Base-by-base conservation (phyloP, 2,113 vertebrate genomes). In the Microtus pennsylvanicus region DNA sequence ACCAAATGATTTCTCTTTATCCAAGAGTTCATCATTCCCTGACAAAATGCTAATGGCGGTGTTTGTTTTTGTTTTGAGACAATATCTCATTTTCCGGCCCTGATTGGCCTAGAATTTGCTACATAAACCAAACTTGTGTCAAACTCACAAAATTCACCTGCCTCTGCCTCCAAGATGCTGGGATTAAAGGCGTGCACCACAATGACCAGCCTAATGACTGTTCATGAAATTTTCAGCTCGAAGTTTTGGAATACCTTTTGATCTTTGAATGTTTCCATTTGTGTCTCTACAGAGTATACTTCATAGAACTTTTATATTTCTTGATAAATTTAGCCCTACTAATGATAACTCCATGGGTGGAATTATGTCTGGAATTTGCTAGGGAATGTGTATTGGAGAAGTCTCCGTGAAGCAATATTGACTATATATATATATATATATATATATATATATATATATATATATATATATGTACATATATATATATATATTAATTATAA, bases 1-100 rank as follows among this genome's bases (percentile, higher is more conserved):
- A 80, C 50, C 38, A 92, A 47, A 96, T 78, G 33, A 93, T 93
- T 91, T 83, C 52, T 74, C 52, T 89, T 96, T 94, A 69, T 93
- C 38, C 11, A 85, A 30, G 9, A 90, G 70, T 89, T 93, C 91
- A 19, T 89, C 67, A 93, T 88, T 95, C 45, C 7, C 89, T 78
- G 24, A 94, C 55, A 88, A 89, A 93, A 95, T 92, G 45, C 85
- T 92, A 24, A 63, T 89, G 47, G 58, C 28, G 42, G 21, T 88
- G 74, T 82, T 96, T 92, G 83, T 94, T 76, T 76, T 76, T 42
- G 8, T 77, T 30, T 77, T 77, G 26, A 78, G 76, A 52, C 45
- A 78, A 50, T 6, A 50, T 78, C 28, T 50, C 47, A 52, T 17
- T 52, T 8, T 78, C 38, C 30, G 52, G 47, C 28, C 45, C 76